phyloP scores from a whole-genome alignment of 2,888 invertebrate species.

The Phania funesta region DNA sequence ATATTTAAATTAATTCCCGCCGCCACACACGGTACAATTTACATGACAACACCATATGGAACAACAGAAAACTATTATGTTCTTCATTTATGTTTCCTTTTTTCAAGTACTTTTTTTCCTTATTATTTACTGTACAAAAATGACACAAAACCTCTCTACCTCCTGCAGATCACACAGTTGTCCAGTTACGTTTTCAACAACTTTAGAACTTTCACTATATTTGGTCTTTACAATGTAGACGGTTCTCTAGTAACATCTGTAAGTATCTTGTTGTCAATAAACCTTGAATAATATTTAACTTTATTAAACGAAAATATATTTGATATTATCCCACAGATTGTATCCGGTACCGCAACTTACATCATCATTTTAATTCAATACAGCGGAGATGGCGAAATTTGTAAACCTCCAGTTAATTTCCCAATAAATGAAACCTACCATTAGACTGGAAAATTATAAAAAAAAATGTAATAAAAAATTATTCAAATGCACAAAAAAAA shows the following conservation, averaged over 20 bases:
- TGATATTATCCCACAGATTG: constrained; percentile 32
- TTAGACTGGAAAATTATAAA: not conserved
- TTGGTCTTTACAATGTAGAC: constrained; percentile 53
- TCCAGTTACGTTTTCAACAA: constrained; percentile 50
- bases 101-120: too few relatives aligned
- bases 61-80: too few relatives aligned
- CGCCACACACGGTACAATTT: too few relatives aligned
- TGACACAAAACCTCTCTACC: not conserved
- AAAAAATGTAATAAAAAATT: not conserved
- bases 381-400: constrained; percentile 55
- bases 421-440: constrained; percentile 21
- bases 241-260: constrained; percentile 59
- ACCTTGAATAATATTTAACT: not conserved
- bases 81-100: too few relatives aligned
- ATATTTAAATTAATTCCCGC: too few relatives aligned
- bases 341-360: constrained; percentile 65
- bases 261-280: constrained; percentile 25
- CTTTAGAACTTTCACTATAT: constrained; percentile 50
- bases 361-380: constrained; percentile 68
- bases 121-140: not conserved
- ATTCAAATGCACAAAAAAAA: not conserved
- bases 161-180: constrained; percentile 56
- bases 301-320: not conserved
- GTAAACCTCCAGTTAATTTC: not conserved
- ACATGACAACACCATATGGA: too few relatives aligned